Base-by-base conservation (phyloP, 2,888 invertebrate genomes). In the Apeira syringaria region DNA sequence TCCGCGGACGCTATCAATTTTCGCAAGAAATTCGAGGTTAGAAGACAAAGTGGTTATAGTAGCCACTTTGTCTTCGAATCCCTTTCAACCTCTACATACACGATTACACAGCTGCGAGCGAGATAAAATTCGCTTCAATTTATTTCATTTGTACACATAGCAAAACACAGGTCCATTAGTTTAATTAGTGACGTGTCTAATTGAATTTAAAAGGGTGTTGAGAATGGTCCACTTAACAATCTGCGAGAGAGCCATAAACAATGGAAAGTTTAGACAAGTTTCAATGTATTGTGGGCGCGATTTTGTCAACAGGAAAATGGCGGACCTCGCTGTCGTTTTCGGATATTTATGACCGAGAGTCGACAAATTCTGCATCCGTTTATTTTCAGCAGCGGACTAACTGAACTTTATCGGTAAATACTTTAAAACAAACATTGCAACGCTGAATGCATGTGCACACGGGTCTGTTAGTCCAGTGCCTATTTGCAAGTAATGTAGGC, bases 261-360 rank as follows among this genome's bases (percentile, higher is more conserved):
- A 85, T 78, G 72, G 56, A 76, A 86, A 84, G 80, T 85, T 83
- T 79, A 73, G 78, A 80, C 79, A 81, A 85, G 78, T 85, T 82
- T 71, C 73, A 78, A 86, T 82, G 80, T 85, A 80, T 84, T 80
- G 80, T 71, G 79, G 78, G 76, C 69, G 74, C 77, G 81, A 80
- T 83, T 85, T 82, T 86, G 87, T 87, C 85, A 86, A 87, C 87
- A 87, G 81, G 82, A 83, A 86, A 87, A 87, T 84, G 85, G 87
- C 83, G 87, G 78, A 74, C 74, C 81, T 67, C 64, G 68, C 74
- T 70, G 86, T 85, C 85, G 73, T 74, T 71, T 74, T 71, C 56
- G 68, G 67, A 79, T 81, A 87, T 87, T 87, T 87, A 87, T 79
- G 80, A 78, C 69, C 74, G 54, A 69, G 72, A 79, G 69, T 78